A percentile compares a stretch with the other conserved stretches of the same genome.
phyloP scores from a whole-genome alignment of 2,113 vertebrate genomes.

The Semicossyphus pulcher region DNA sequence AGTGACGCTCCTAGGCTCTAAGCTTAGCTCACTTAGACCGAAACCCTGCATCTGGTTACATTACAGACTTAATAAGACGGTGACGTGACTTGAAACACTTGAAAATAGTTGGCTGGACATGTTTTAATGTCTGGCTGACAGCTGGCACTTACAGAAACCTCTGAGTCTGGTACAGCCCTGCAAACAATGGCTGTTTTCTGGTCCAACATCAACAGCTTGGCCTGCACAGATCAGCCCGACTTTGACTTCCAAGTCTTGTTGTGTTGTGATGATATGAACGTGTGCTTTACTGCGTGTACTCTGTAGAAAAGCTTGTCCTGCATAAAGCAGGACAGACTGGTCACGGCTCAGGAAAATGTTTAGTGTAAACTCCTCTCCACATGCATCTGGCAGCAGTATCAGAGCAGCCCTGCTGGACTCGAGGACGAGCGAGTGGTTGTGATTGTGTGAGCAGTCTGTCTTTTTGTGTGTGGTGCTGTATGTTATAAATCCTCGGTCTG shows the following conservation, averaged over 20 bases:
- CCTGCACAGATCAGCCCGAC: slow-evolving; percentile 6
- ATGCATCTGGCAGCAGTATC: slow-evolving; percentile 16
- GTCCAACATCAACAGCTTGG: not conserved
- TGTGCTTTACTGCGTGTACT: slow-evolving; percentile 19
- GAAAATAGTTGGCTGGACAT: too few species aligned
- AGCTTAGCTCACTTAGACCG: too few species aligned
- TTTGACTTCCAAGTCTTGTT: slow-evolving; percentile 42
- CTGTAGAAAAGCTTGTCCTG: slow-evolving; percentile 14
- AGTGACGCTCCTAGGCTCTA: too few species aligned
- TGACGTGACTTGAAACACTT: too few species aligned
- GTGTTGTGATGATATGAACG: slow-evolving; percentile 53
- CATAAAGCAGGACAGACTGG: slow-evolving; percentile 21
- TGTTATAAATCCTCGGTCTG: slow-evolving; percentile 25
- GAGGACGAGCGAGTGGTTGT: slow-evolving; percentile 28
- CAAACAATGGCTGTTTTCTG: not conserved
- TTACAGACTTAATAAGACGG: too few species aligned
- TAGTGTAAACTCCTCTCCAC: slow-evolving; percentile 35
- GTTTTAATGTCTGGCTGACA: too few species aligned
- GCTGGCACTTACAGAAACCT: too few species aligned
- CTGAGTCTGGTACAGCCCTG: not conserved
- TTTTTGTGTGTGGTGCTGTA: not conserved
- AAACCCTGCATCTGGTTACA: too few species aligned
- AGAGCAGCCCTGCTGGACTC: slow-evolving; percentile 18
- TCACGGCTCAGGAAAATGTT: slow-evolving; percentile 31
- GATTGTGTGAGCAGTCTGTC: slow-evolving; percentile 36